These are phyloP conservation scores for Drosophila meridionalis DNA, from an alignment of 2,888 invertebrate genomes.

Conservation along the genomic window DNA sequence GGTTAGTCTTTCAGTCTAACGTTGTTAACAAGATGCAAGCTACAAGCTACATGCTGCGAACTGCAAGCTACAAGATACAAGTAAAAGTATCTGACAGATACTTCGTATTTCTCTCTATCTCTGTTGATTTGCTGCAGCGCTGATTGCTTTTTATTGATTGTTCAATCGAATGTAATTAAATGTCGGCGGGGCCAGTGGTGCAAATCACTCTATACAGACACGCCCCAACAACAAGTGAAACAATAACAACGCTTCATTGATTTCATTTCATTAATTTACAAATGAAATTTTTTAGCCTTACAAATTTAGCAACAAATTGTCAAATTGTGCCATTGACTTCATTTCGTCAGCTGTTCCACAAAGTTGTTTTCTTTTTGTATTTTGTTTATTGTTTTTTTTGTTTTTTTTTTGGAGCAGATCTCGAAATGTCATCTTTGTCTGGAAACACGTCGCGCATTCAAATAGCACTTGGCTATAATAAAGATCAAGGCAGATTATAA, in stretches of 20 bases:
- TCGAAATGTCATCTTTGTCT: slow-evolving; percentile 10
- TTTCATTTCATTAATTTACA: slow-evolving; percentile 56
- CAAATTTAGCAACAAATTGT: slow-evolving; percentile 50
- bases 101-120: slow-evolving; percentile 13
- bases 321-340: slow-evolving; percentile 37
- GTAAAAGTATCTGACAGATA: slow-evolving; percentile 58
- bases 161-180: slow-evolving; percentile 79
- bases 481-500: slow-evolving; percentile 58
- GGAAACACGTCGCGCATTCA: slow-evolving; percentile 45
- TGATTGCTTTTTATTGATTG: slow-evolving; percentile 80
- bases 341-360: slow-evolving; percentile 17
- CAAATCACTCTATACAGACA: slow-evolving; percentile 59
- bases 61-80: slow-evolving; percentile 31
- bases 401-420: slow-evolving; percentile 54
- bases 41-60: slow-evolving; percentile 19
- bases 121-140: slow-evolving; percentile 41
- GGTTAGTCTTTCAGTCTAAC: slow-evolving; percentile 47
- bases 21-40: slow-evolving; percentile 38
- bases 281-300: slow-evolving; percentile 38
- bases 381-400: background rate
- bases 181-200: slow-evolving; percentile 67
- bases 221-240: slow-evolving; percentile 41
- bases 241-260: slow-evolving; percentile 60
- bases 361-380: background rate
- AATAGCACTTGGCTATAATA: slow-evolving; percentile 62